Evolutionary conservation across 2,888 invertebrate genomes (phyloP).

Genomic region (Eutolmus rufibarbis): DNA sequence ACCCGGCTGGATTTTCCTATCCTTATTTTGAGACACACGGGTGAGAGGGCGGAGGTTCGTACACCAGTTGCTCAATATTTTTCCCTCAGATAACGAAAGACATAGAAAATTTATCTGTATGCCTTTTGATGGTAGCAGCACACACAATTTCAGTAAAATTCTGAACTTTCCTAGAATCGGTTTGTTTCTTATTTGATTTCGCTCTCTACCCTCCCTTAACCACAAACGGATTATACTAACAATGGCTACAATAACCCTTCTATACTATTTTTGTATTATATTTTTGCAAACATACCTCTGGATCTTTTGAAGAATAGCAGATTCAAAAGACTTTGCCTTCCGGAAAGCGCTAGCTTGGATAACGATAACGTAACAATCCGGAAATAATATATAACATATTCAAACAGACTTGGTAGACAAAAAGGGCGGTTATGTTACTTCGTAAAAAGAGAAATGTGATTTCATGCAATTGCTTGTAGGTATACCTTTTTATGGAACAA

Average conservation of each 20-base stretch:
- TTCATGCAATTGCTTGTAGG: background rate
- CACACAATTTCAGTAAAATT: background rate
- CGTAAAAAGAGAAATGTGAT: background rate
- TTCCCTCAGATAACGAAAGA: background rate
- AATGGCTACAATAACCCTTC: too few relatives aligned
- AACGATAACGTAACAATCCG: background rate
- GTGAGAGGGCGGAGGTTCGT: background rate
- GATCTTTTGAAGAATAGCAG: background rate
- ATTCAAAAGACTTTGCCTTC: background rate
- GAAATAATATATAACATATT: background rate
- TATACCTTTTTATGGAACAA: background rate
- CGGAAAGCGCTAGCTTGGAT: background rate
- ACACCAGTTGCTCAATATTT: slow-evolving; percentile 13
- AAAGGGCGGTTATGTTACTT: background rate
- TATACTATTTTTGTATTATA: background rate
- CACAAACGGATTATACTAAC: background rate
- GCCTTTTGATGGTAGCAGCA: background rate
- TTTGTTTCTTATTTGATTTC: slow-evolving; percentile 1
- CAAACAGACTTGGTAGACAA: background rate
- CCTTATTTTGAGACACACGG: background rate
- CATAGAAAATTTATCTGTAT: background rate
- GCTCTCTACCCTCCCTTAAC: background rate
- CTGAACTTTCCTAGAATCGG: background rate
- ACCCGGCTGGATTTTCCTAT: background rate
- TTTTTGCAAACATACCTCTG: background rate